phyloP scores from a whole-genome alignment of 1,140 invertebrate species.

The Drosophila mauritiana region DNA sequence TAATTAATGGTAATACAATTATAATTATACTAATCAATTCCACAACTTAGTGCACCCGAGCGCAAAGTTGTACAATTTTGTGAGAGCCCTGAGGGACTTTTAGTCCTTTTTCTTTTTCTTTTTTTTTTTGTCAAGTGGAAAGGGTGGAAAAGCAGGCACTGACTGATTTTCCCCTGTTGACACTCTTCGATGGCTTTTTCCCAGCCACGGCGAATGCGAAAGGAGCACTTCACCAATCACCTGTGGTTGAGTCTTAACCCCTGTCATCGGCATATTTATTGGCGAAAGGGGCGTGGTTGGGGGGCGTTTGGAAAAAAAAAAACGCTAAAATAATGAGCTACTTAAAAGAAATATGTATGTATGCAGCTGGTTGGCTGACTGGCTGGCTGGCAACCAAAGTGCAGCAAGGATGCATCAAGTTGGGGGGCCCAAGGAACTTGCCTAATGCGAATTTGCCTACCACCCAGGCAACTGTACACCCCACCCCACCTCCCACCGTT shows the following conservation, averaged over 20 bases:
- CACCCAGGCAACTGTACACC: conserved; percentile 4
- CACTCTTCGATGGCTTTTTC: background rate
- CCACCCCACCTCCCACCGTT: background rate
- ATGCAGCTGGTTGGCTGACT: conserved; percentile 17
- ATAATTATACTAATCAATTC: conserved; percentile 23
- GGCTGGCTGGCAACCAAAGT: conserved; percentile 4
- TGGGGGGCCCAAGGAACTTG: conserved; percentile 30
- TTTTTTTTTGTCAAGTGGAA: background rate
- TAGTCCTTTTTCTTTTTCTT: background rate
- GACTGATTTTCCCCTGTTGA: conserved; percentile 12
- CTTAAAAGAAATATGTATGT: conserved; percentile 72
- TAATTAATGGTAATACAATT: conserved; percentile 24
- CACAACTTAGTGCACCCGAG: conserved; percentile 6
- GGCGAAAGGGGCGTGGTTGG: conserved; percentile 1
- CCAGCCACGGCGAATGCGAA: background rate
- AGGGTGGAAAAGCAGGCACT: background rate
- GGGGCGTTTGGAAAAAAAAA: background rate
- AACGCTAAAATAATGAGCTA: conserved; percentile 70
- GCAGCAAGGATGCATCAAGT: conserved; percentile 46
- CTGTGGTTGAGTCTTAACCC: conserved; percentile 26
- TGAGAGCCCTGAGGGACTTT: background rate
- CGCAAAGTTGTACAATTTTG: conserved; percentile 2
- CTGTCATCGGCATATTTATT: conserved; percentile 45
- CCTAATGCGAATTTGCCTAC: conserved; percentile 75
- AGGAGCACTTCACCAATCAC: conserved; percentile 23